phyloP scores from a whole-genome alignment of 1,140 invertebrate genomes.

The Tetraneura akinire region DNA sequence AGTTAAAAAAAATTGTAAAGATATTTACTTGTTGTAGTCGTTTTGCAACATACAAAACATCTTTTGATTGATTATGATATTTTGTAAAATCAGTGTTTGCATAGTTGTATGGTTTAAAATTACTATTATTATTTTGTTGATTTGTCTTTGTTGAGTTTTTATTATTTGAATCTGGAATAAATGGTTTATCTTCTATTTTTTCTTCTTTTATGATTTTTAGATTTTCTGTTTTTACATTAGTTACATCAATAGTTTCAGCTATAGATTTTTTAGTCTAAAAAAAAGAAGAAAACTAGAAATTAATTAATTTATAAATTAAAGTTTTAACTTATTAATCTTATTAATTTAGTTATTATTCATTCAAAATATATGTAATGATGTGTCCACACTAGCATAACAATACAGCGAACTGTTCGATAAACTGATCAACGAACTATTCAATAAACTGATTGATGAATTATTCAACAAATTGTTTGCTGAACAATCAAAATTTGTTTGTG shows the following conservation, averaged over 20 bases:
- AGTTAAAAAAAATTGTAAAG: too few species aligned
- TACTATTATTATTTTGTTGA: background rate
- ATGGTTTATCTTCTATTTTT: background rate
- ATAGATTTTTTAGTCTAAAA: constrained; percentile 19
- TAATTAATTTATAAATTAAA: too few species aligned
- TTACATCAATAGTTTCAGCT: background rate
- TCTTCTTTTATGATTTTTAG: background rate
- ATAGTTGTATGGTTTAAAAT: constrained; percentile 21
- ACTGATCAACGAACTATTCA: too few species aligned
- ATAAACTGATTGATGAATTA: too few species aligned
- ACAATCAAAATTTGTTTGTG: too few species aligned
- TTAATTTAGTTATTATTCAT: too few species aligned
- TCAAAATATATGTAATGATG: too few species aligned
- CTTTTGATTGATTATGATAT: constrained; percentile 42
- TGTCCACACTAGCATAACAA: too few species aligned
- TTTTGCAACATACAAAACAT: constrained; percentile 18
- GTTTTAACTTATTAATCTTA: too few species aligned
- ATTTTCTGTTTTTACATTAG: background rate
- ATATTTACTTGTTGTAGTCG: constrained; percentile 25
- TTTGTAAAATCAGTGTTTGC: constrained; percentile 14
- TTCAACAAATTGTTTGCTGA: too few species aligned
- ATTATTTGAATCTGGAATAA: background rate
- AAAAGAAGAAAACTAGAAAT: background rate
- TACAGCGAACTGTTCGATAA: too few species aligned
- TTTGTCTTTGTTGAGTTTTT: background rate